Conservation (phyloP, 2,797 vertebrate genomes). For the Melopsittacus undulatus region DNA sequence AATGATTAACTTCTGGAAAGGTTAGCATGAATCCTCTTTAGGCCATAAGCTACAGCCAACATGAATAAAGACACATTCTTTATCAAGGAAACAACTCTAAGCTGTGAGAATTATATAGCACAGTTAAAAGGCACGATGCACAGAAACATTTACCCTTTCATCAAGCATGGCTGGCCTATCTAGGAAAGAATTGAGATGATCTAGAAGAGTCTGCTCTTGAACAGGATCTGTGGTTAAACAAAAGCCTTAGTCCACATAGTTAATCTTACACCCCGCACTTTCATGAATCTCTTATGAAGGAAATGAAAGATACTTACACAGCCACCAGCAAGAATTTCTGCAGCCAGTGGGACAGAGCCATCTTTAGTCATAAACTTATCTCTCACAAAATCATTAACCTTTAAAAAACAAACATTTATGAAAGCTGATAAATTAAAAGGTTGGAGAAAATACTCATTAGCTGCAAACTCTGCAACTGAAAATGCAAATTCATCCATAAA, state of each 20-base stretch:
- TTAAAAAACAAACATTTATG: slow-evolving; percentile 71
- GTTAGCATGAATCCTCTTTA: slow-evolving; percentile 46
- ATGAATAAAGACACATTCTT: slow-evolving; percentile 17
- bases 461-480: background rate
- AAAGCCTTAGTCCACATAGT: slow-evolving; percentile 55
- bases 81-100: slow-evolving; percentile 31
- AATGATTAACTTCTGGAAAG: slow-evolving; percentile 57
- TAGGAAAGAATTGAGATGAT: slow-evolving; percentile 60
- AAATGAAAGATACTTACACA: slow-evolving; percentile 83
- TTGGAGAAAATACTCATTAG: background rate
- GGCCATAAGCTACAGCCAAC: slow-evolving; percentile 12
- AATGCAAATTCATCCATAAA: background rate
- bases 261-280: background rate
- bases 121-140: slow-evolving; percentile 52
- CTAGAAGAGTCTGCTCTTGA: slow-evolving; percentile 55
- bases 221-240: slow-evolving; percentile 63
- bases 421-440: slow-evolving; percentile 34
- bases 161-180: slow-evolving; percentile 51
- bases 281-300: background rate
- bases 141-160: slow-evolving; percentile 66
- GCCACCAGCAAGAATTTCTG: slow-evolving; percentile 86
- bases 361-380: slow-evolving; percentile 84
- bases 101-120: background rate
- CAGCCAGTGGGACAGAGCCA: slow-evolving; percentile 79
- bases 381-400: slow-evolving; percentile 91